A percentile compares a stretch with the other conserved stretches of the same genome.
Conservation (phyloP, 2,113 vertebrate species). For the Odocoileus virginianus region DNA sequence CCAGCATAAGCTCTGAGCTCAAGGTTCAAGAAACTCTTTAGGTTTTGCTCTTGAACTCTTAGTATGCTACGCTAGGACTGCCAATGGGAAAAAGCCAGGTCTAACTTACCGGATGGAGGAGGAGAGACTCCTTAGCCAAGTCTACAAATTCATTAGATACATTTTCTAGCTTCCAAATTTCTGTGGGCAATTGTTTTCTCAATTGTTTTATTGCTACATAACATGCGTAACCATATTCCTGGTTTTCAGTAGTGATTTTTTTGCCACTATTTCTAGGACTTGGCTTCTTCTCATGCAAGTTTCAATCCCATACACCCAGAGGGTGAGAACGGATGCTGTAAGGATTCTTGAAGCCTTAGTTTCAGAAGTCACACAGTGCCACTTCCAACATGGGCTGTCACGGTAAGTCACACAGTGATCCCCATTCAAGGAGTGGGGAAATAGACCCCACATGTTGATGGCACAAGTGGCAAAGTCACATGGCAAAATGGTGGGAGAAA, state of each 20-base stretch:
- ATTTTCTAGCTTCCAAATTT: not conserved
- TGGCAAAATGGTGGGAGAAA: not conserved
- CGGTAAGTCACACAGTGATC: not conserved
- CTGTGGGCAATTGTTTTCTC: not conserved
- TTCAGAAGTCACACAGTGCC: not conserved
- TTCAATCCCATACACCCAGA: not conserved
- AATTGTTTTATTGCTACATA: not conserved
- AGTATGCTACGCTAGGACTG: not conserved
- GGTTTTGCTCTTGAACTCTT: not conserved
- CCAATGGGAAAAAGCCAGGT: not conserved
- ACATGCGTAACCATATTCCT: too few species aligned
- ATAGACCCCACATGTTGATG: not conserved
- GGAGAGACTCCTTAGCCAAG: not conserved
- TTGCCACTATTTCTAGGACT: not conserved
- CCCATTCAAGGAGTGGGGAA: not conserved
- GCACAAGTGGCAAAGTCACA: not conserved
- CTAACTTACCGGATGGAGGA: not conserved
- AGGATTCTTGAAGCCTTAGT: not conserved
- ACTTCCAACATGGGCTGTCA: not conserved
- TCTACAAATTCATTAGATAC: not conserved
- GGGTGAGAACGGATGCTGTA: not conserved
- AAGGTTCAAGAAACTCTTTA: not conserved
- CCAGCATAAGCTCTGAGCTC: not conserved
- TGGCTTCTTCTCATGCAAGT: not conserved
- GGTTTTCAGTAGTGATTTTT: not conserved